Conservation (phyloP, 2,113 vertebrate genomes). For the Phalacrocorax pelagicus region DNA sequence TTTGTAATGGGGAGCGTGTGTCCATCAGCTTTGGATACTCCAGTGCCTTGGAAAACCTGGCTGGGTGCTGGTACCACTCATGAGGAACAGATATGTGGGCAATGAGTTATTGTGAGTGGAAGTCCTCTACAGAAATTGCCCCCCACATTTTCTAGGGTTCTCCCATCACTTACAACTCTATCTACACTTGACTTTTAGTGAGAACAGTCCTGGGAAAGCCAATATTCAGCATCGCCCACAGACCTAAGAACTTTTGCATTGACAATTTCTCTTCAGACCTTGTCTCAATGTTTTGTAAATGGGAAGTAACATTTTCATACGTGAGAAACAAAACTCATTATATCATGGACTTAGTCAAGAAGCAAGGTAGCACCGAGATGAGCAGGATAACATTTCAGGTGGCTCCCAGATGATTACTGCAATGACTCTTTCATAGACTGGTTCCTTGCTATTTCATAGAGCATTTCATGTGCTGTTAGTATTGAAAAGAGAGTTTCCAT, state of each 20-base stretch:
- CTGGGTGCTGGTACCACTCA: not conserved
- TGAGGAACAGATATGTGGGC: not conserved
- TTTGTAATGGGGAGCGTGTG: not conserved
- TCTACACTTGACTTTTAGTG: not conserved
- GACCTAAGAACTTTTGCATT: not conserved
- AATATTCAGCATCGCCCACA: not conserved
- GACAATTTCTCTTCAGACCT: not conserved
- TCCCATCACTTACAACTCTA: not conserved
- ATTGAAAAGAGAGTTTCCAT: not conserved
- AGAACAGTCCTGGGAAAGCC: not conserved
- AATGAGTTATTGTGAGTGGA: not conserved
- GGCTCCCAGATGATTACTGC: not conserved
- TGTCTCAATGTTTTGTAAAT: not conserved
- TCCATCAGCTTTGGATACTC: not conserved
- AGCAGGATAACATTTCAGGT: not conserved
- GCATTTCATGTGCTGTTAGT: not conserved
- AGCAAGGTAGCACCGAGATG: not conserved
- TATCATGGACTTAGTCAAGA: not conserved
- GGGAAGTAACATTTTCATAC: not conserved
- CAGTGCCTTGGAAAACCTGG: not conserved
- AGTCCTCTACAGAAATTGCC: not conserved
- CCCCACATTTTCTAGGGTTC: not conserved
- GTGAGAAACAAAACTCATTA: rapidly evolving
- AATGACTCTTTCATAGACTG: not conserved
- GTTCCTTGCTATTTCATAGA: not conserved